A percentile compares a stretch with the other conserved stretches of the same genome.
Evolutionary conservation across 23 tunicate species (phyloP).

Genomic region (Phallusia fumigata): DNA sequence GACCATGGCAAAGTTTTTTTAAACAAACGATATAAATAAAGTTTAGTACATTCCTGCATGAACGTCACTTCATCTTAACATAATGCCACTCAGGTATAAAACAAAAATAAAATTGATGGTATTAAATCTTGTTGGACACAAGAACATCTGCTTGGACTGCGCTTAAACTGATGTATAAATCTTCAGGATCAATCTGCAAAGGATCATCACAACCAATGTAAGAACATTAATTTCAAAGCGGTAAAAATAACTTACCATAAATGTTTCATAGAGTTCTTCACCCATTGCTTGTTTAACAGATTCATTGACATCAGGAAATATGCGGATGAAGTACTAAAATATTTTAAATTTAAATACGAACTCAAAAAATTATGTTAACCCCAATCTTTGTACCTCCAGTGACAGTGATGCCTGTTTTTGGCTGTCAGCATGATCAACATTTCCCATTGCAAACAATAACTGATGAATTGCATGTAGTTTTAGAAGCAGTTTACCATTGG

Average conservation of each 20-base stretch:
- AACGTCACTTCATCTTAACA: too few species aligned
- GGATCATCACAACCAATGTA: not conserved
- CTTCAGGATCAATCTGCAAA: constrained; percentile 52
- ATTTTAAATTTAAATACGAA: not conserved
- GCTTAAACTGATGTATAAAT: constrained; percentile 59
- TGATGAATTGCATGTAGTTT: constrained; percentile 47
- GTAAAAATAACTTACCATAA: constrained; percentile 42
- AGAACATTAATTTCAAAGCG: not conserved
- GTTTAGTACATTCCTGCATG: too few species aligned
- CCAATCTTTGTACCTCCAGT: constrained; percentile 39
- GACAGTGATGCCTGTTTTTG: constrained; percentile 84
- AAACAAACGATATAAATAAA: too few species aligned
- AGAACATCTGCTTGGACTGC: constrained; percentile 89
- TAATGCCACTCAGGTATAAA: not conserved
- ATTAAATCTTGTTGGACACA: constrained; percentile 71
- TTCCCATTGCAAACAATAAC: constrained; percentile 82
- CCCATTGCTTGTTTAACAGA: constrained; percentile 91
- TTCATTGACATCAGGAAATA: constrained; percentile 82
- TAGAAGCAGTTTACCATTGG: constrained; percentile 42
- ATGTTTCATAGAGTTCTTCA: constrained; percentile 64
- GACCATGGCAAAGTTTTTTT: too few species aligned
- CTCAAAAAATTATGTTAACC: not conserved
- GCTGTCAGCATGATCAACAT: constrained; percentile 85
- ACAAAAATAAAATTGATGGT: not conserved
- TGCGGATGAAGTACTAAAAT: constrained; percentile 61